These are phyloP conservation scores for Tricholaema leucomelas DNA, from an alignment of 2,113 vertebrate genomes.

Conservation along the genomic window DNA sequence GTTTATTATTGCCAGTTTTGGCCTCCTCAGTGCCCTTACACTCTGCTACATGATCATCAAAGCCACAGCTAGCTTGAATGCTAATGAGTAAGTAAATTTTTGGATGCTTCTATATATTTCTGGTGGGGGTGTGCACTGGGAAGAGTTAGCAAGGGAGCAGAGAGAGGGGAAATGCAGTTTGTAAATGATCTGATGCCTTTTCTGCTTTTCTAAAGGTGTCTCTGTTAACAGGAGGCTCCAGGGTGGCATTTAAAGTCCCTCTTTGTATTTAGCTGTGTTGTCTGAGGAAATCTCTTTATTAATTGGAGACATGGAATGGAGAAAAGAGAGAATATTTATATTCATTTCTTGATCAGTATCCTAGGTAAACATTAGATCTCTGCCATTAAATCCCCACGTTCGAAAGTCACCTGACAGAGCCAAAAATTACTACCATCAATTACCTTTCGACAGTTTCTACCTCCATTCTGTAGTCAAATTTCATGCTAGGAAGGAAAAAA, in stretches of 20 bases:
- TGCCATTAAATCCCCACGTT: not conserved
- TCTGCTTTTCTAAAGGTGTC: not conserved
- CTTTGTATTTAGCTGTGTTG: not conserved
- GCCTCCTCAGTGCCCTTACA: slow-evolving; percentile 90
- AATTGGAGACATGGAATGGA: not conserved
- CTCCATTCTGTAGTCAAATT: not conserved
- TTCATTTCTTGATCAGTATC: not conserved
- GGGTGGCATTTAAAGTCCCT: not conserved
- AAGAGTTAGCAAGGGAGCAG: not conserved
- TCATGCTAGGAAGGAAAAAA: not conserved
- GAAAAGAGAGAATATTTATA: not conserved
- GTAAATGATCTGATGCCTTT: not conserved
- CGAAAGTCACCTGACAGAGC: not conserved
- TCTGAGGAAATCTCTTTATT: not conserved
- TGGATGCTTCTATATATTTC: slow-evolving; percentile 11
- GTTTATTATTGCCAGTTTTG: slow-evolving; percentile 95
- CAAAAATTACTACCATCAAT: not conserved
- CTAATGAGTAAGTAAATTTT: slow-evolving; percentile 84
- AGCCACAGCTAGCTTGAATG: slow-evolving; percentile 86
- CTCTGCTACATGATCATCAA: slow-evolving; percentile 96
- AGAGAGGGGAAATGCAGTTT: not conserved
- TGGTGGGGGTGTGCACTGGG: slow-evolving; percentile 33
- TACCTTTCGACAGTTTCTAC: not conserved
- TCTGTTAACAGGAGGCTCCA: not conserved
- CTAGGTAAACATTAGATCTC: not conserved